phyloP scores from a whole-genome alignment of 2,888 invertebrate species.

The Dicranocentrus wangi region DNA sequence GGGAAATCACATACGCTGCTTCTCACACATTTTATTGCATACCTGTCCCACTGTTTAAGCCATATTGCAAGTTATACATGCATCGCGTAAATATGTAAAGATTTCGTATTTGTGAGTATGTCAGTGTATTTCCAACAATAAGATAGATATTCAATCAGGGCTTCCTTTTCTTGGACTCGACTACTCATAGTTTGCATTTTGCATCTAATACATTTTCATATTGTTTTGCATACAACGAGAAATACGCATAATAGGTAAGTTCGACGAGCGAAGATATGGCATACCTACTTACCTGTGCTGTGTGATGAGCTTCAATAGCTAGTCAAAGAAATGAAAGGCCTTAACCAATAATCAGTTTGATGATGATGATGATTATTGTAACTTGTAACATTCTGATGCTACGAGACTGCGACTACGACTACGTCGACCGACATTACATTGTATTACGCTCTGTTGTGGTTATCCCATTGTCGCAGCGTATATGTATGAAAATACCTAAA shows the following conservation, averaged over 20 bases:
- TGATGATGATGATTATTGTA: slow-evolving; percentile 37
- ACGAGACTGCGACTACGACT: slow-evolving; percentile 16
- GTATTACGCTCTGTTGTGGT: slow-evolving; percentile 20
- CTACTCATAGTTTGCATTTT: too few species aligned
- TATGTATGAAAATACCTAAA: slow-evolving; percentile 26
- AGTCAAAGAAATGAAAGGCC: slow-evolving; percentile 44
- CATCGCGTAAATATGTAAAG: too few species aligned
- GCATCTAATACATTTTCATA: background rate
- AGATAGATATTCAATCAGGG: too few species aligned
- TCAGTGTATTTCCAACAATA: too few species aligned
- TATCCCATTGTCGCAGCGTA: slow-evolving; percentile 14
- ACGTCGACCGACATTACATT: slow-evolving; percentile 30
- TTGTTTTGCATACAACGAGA: background rate
- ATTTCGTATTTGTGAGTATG: too few species aligned
- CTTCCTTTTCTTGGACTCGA: too few species aligned
- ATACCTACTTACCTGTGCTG: background rate
- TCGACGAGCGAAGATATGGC: too few species aligned
- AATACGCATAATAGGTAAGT: slow-evolving; percentile 14
- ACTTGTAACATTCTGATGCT: slow-evolving; percentile 10
- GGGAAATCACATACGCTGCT: slow-evolving; percentile 4
- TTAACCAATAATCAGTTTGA: slow-evolving; percentile 56
- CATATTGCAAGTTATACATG: too few species aligned
- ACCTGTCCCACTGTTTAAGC: too few species aligned
- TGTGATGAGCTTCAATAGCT: background rate
- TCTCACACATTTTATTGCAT: too few species aligned